Evolutionary conservation across 2,888 invertebrate genomes (phyloP).

Genomic region (Eupithecia vulgata): DNA sequence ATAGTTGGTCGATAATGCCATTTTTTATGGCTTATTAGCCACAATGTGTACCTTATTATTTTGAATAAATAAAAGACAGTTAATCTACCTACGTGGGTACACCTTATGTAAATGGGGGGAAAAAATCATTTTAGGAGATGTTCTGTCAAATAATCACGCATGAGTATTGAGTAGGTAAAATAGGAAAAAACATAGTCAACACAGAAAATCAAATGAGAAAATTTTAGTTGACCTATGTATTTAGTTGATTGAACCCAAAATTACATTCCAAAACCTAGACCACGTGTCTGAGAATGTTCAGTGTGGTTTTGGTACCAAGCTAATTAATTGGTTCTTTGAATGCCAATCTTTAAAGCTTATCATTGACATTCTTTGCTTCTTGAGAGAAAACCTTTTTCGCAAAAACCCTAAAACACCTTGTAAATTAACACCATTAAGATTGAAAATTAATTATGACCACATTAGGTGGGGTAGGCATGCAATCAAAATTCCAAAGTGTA

Average conservation of each 20-base stretch:
- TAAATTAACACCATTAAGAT: conserved; percentile 42
- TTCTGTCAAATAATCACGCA: neutral
- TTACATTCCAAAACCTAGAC: neutral
- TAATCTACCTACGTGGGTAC: too few species aligned
- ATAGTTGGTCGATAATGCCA: neutral
- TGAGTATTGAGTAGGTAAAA: neutral
- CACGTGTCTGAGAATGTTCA: conserved; percentile 7
- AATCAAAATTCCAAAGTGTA: conserved; percentile 44
- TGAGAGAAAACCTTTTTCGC: neutral
- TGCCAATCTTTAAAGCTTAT: neutral
- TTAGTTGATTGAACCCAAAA: neutral
- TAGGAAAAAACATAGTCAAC: neutral
- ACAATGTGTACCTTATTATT: too few species aligned
- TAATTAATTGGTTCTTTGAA: neutral
- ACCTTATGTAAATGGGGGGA: neutral
- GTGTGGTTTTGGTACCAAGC: neutral
- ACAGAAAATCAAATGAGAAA: neutral
- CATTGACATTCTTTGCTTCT: neutral
- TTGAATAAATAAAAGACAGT: too few species aligned
- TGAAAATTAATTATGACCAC: conserved; percentile 42
- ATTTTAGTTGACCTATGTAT: neutral
- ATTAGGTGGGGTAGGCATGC: conserved; percentile 33
- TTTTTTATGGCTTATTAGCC: too few species aligned
- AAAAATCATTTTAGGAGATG: neutral
- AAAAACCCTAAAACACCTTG: conserved; percentile 37